Evolutionary conservation across 1,140 invertebrate genomes (phyloP).

Genomic region (Diploscapter pachys): DNA sequence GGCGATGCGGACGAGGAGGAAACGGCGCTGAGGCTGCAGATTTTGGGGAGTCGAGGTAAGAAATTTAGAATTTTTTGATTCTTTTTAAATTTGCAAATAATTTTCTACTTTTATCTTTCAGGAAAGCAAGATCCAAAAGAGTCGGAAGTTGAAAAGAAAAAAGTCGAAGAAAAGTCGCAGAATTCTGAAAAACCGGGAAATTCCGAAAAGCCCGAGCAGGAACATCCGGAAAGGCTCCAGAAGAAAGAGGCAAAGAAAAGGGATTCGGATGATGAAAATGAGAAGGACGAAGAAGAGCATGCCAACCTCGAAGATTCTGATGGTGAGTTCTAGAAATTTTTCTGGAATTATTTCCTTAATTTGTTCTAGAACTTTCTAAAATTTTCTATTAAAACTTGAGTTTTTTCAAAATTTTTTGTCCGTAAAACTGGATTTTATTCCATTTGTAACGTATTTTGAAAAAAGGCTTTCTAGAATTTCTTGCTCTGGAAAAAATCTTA

Average conservation of each 20-base stretch:
- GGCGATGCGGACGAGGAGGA: constrained; percentile 96
- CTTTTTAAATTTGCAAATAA: constrained; percentile 47
- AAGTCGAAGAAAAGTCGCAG: constrained; percentile 29
- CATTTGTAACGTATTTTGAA: background rate
- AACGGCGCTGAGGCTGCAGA: constrained; percentile 75
- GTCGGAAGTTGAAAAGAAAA: constrained; percentile 30
- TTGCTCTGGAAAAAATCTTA: background rate
- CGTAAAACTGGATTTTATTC: background rate
- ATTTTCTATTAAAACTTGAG: too few relatives aligned
- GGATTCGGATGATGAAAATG: constrained; percentile 55
- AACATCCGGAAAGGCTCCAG: constrained; percentile 46
- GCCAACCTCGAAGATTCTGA: constrained; percentile 60
- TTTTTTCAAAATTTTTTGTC: too few relatives aligned
- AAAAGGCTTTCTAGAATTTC: background rate
- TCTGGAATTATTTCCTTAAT: too few relatives aligned
- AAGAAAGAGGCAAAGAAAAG: constrained; percentile 58
- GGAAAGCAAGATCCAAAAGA: constrained; percentile 48
- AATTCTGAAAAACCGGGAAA: constrained; percentile 23
- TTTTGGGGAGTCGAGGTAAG: constrained; percentile 60
- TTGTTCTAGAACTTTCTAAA: too few relatives aligned
- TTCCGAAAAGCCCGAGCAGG: constrained; percentile 37
- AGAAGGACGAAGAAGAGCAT: constrained; percentile 58
- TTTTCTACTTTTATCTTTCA: constrained; percentile 23
- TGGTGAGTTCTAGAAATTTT: background rate
- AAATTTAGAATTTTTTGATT: background rate